Conservation (phyloP, 1,140 invertebrate genomes). For the Drosophila nigromelanica region DNA sequence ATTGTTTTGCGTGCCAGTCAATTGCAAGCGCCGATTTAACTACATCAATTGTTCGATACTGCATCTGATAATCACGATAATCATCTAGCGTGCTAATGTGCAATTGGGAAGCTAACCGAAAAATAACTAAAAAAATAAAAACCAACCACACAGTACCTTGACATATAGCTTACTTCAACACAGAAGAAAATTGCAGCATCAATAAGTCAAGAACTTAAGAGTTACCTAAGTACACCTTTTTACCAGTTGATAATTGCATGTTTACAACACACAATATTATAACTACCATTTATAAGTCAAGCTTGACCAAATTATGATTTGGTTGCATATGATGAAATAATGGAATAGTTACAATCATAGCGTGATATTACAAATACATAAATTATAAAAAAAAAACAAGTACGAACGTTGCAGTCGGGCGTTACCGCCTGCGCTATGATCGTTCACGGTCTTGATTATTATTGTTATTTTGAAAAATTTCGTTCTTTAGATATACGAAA, state of each 20-base stretch:
- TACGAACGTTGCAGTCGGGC: too few species aligned
- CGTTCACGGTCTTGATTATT: too few species aligned
- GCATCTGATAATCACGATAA: constrained; percentile 39
- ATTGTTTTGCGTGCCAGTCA: constrained; percentile 37
- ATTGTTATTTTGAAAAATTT: too few species aligned
- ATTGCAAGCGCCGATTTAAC: constrained; percentile 20
- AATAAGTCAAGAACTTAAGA: constrained; percentile 15
- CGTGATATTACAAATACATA: neutral
- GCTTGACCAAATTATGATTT: constrained; percentile 1
- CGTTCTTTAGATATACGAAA: too few species aligned
- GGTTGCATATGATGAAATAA: neutral
- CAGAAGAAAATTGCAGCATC: constrained; percentile 22
- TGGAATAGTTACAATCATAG: neutral
- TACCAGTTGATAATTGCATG: constrained; percentile 30
- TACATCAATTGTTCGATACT: constrained; percentile 33
- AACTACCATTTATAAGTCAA: constrained; percentile 9
- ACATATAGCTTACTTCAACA: constrained; percentile 23
- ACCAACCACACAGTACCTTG: constrained; percentile 43
- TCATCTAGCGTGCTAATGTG: constrained; percentile 37
- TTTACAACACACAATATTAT: constrained; percentile 2
- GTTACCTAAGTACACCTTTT: constrained; percentile 25
- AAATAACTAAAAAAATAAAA: constrained; percentile 15
- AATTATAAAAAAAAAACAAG: neutral
- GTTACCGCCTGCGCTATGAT: too few species aligned
- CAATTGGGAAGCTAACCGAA: constrained; percentile 26